These are phyloP conservation scores for Lipophrys pholis DNA, from an alignment of 2,113 vertebrate species.

Conservation along the genomic window DNA sequence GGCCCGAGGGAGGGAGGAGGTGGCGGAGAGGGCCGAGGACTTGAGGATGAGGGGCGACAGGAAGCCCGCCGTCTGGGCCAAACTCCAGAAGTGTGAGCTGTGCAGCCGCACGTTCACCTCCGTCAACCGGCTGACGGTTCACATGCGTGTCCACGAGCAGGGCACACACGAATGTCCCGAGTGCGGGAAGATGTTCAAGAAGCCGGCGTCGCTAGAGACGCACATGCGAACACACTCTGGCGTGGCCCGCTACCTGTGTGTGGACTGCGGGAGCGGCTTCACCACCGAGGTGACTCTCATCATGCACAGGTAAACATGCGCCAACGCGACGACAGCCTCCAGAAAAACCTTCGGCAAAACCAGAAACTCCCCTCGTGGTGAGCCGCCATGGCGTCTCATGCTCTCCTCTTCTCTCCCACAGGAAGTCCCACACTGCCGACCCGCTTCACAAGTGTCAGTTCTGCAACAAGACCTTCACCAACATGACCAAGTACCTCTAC, in stretches of 20 bases:
- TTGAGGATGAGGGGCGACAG: conserved; percentile 56
- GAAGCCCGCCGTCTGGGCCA: conserved; percentile 43
- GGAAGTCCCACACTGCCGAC: conserved; percentile 89
- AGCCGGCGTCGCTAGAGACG: conserved; percentile 87
- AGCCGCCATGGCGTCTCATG: no score
- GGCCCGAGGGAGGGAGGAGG: conserved; percentile 75
- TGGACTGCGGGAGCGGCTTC: conserved; percentile 91
- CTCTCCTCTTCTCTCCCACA: conserved; percentile 46
- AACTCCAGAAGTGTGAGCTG: conserved; percentile 78
- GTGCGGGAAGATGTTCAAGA: conserved; percentile 92
- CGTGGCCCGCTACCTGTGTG: conserved; percentile 89
- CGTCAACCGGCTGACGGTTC: conserved; percentile 87
- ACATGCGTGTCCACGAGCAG: conserved; percentile 87
- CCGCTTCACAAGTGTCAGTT: conserved; percentile 90
- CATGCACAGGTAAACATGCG: conserved; percentile 83
- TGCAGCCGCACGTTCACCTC: conserved; percentile 88
- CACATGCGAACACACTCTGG: conserved; percentile 90
- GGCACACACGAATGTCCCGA: conserved; percentile 88
- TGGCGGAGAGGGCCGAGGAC: conserved; percentile 44
- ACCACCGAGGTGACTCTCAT: conserved; percentile 91
- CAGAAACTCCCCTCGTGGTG: background rate
- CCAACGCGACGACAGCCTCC: background rate
- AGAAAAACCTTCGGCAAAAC: no score
- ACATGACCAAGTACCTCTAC: conserved; percentile 96
- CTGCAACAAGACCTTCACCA: conserved; percentile 92